These are phyloP conservation scores for Athripsodes cinereus DNA, from an alignment of 2,888 invertebrate species.

Conservation along the genomic window DNA sequence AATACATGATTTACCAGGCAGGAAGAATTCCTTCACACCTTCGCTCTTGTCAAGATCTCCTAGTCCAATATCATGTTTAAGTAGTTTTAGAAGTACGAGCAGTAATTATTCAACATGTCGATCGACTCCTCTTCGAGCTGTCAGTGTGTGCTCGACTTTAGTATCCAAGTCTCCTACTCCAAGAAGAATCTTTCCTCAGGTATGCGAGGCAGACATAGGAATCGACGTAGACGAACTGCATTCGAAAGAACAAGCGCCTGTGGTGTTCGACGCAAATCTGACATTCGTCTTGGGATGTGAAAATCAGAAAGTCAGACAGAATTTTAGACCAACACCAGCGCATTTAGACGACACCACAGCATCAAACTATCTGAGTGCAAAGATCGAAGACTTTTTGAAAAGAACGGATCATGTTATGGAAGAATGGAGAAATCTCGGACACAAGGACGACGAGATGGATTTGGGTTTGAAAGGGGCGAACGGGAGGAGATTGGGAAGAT, in stretches of 20 bases:
- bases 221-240: slow-evolving; percentile 54
- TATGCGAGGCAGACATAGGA: slow-evolving; percentile 41
- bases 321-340: slow-evolving; percentile 67
- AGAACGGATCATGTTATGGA: slow-evolving; percentile 85
- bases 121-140: slow-evolving; percentile 41
- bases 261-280: slow-evolving; percentile 75
- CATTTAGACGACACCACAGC: slow-evolving; percentile 71
- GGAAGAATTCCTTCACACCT: slow-evolving; percentile 35
- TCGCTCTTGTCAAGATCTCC: slow-evolving; percentile 48
- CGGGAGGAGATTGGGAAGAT: slow-evolving; percentile 50
- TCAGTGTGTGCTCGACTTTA: slow-evolving; percentile 41
- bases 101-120: slow-evolving; percentile 48
- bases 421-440: slow-evolving; percentile 72
- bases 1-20: slow-evolving; percentile 45
- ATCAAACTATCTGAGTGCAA: slow-evolving; percentile 66
- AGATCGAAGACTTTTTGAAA: slow-evolving; percentile 73
- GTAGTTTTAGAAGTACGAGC: slow-evolving; percentile 40
- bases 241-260: slow-evolving; percentile 66
- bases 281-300: slow-evolving; percentile 73
- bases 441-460: slow-evolving; percentile 48
- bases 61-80: slow-evolving; percentile 47
- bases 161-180: slow-evolving; percentile 51
- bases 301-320: slow-evolving; percentile 61
- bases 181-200: slow-evolving; percentile 64
- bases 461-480: slow-evolving; percentile 35